These are phyloP conservation scores for Spisula subtruncata DNA, from an alignment of 2,888 invertebrate genomes.

Conservation along the genomic window DNA sequence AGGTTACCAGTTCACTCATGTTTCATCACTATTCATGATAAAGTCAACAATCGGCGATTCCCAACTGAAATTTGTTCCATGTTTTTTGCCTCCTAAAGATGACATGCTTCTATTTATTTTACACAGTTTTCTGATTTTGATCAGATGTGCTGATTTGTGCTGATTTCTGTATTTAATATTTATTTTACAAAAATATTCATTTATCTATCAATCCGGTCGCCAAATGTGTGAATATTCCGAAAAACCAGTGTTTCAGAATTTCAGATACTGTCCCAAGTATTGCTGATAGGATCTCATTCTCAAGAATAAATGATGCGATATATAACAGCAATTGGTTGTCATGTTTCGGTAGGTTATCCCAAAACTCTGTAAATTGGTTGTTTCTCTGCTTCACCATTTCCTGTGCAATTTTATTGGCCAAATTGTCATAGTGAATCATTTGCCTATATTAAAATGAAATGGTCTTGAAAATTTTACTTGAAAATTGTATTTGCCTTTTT, in stretches of 20 bases:
- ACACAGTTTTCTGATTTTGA: background rate
- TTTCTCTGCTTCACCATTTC: background rate
- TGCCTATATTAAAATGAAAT: background rate
- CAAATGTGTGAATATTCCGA: background rate
- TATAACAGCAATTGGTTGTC: background rate
- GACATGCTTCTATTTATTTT: constrained; percentile 7
- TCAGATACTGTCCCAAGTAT: background rate
- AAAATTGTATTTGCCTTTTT: too few species aligned
- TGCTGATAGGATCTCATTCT: background rate
- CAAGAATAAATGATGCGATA: background rate
- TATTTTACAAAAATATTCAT: constrained; percentile 12
- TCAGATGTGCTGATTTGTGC: too few species aligned
- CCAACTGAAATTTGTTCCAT: background rate
- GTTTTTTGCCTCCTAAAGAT: background rate
- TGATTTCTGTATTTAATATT: background rate
- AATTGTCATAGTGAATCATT: background rate
- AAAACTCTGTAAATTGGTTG: background rate
- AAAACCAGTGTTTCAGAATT: constrained; percentile 11
- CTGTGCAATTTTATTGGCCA: constrained; percentile 1
- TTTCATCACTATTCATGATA: background rate
- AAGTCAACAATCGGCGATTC: background rate
- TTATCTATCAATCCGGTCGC: constrained; percentile 4
- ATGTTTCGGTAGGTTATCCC: background rate
- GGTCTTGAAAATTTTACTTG: background rate
- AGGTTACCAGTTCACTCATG: background rate